phyloP scores from a whole-genome alignment of 1,140 invertebrate species.

The Drosophila paulistorum region DNA sequence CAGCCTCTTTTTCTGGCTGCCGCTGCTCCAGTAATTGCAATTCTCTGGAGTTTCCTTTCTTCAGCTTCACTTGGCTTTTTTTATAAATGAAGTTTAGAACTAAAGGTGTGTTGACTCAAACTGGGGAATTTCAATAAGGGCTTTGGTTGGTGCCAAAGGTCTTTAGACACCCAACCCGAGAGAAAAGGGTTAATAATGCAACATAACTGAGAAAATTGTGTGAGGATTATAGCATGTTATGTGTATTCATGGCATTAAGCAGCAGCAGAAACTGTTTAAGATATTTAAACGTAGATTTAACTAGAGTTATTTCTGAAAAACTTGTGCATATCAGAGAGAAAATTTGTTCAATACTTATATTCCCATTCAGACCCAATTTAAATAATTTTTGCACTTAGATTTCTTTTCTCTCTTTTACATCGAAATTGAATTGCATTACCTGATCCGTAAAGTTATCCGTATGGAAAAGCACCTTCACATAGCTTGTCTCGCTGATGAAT shows the following conservation, averaged over 20 bases:
- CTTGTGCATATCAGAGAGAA: too few species aligned
- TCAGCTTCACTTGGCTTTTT: not conserved
- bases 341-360: too few species aligned
- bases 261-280: not conserved
- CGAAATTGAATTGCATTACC: conserved; percentile 84
- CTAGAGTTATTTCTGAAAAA: too few species aligned
- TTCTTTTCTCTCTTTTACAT: not conserved
- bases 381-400: not conserved
- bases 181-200: conserved; percentile 6
- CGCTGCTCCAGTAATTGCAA: conserved; percentile 66
- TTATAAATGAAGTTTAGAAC: conserved; percentile 18
- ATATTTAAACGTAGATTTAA: not conserved
- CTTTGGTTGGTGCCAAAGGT: conserved; percentile 13
- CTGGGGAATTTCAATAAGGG: conserved; percentile 13
- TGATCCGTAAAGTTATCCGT: conserved; percentile 96
- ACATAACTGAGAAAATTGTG: conserved; percentile 11
- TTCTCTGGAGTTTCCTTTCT: conserved; percentile 36
- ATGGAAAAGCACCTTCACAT: conserved; percentile 95
- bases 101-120: conserved; percentile 28
- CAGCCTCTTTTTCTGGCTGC: not conserved
- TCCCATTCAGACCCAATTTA: not conserved
- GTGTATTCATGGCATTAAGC: conserved; percentile 3
- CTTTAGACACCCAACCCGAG: conserved; percentile 1
- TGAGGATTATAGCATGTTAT: conserved; percentile 2
- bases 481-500: conserved; percentile 96